A percentile compares a stretch with the other conserved stretches of the same genome.
Conservation (phyloP, 2,888 invertebrate genomes). For the Epistrophe grossulariae region DNA sequence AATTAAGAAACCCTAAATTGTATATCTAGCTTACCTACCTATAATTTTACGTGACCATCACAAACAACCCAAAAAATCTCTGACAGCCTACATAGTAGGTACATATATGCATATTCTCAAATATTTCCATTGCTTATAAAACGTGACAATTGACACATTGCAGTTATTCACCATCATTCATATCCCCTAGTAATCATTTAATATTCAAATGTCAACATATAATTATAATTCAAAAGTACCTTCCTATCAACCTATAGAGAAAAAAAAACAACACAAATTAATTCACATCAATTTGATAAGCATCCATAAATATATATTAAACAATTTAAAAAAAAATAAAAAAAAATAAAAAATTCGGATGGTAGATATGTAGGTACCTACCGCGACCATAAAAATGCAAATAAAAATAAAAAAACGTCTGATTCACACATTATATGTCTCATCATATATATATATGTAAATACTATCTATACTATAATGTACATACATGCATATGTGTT, state of each 20-base stretch:
- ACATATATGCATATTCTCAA: not conserved
- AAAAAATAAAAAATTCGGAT: not conserved
- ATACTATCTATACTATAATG: not conserved
- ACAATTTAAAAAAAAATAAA: conserved; percentile 31
- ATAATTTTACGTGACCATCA: too few relatives aligned
- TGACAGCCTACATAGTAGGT: too few relatives aligned
- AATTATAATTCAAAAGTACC: conserved; percentile 6
- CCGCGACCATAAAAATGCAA: conserved; percentile 16
- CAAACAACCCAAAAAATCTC: too few relatives aligned
- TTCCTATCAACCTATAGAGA: too few relatives aligned
- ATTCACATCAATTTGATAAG: conserved; percentile 42
- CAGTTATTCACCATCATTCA: not conserved
- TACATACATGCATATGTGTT: conserved; percentile 1
- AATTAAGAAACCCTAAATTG: too few relatives aligned
- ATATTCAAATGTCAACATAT: conserved; percentile 4
- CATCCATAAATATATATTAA: conserved; percentile 47
- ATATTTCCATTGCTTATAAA: not conserved
- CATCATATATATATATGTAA: not conserved
- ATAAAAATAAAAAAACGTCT: conserved; percentile 36
- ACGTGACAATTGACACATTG: not conserved
- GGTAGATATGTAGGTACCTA: not conserved
- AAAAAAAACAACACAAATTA: not conserved
- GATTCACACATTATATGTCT: conserved; percentile 58
- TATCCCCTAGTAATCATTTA: not conserved
- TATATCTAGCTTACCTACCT: too few relatives aligned